Conservation (phyloP, 2,797 vertebrate genomes). For the Phrynocephalus vlangalii region DNA sequence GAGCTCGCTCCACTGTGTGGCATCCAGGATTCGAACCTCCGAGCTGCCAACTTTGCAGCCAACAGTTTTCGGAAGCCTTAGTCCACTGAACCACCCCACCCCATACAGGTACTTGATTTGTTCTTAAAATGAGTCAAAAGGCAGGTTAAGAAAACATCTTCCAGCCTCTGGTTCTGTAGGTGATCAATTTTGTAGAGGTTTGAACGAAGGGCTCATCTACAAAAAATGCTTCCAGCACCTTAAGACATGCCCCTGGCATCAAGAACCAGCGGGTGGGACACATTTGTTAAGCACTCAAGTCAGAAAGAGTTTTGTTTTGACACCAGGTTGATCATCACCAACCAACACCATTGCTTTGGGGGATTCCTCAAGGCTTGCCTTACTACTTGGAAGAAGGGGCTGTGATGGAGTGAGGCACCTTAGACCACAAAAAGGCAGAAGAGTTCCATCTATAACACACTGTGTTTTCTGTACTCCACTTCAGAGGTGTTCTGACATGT, state of each 20-base stretch:
- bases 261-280: not conserved
- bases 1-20: too few relatives aligned
- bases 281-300: not conserved
- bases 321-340: too few relatives aligned
- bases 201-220: not conserved
- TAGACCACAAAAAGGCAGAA: not conserved
- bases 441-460: not conserved
- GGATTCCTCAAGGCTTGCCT: not conserved
- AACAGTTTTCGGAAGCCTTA: too few relatives aligned
- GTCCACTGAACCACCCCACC: too few relatives aligned
- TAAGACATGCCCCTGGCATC: not conserved
- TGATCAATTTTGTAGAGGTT: not conserved
- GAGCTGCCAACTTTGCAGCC: too few relatives aligned
- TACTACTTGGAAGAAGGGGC: not conserved
- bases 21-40: too few relatives aligned
- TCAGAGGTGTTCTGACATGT: slow-evolving; percentile 16
- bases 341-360: too few relatives aligned
- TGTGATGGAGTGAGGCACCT: not conserved
- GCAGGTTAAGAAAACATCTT: not conserved
- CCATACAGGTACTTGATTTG: not conserved
- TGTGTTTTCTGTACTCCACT: not conserved
- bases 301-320: not conserved
- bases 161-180: not conserved
- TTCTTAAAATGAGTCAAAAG: not conserved
- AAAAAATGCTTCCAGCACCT: not conserved